Base-by-base conservation (phyloP, 2,113 vertebrate genomes). In the Aptenodytes patagonicus region DNA sequence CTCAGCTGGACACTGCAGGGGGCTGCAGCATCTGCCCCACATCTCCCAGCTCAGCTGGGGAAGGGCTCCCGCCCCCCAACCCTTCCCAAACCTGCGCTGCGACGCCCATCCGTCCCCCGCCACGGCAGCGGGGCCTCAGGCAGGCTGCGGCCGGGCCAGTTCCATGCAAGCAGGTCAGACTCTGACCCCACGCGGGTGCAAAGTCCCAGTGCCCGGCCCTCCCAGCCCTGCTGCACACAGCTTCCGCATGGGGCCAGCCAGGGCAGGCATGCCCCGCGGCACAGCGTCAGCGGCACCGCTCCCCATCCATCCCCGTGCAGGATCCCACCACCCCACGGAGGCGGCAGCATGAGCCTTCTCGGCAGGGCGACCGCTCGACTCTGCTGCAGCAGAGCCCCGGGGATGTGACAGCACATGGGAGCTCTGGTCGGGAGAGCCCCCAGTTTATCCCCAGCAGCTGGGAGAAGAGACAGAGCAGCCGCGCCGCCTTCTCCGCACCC, bases 361-460 rank as follows among this genome's bases (percentile, higher is more conserved):
- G 1, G 28, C 83, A 5, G 46, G 18, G 24, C 3, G 13, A 68
- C 13, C 20, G 11, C 73, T 13, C 7, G 4, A 4, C 24, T 11
- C 34, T 2, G 31, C 31, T 7, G 38, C 8, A 0, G 44, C 20
- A 15, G 52, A 47, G 46, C 46, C 54, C 25, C 1, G 1, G 66
- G 18, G 60, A 26, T 4, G 5, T 1, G 2, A 15, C 0, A 6
- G 60, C 60, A 26, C 65, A 2, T 0, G 12, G 21, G 15, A 51
- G 20, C 0, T 54, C 32, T 2, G 2, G 20, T 17, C 2, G 1
- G n/a, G 24, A 15, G 46, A 76, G 3, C 28, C 70, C 57, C 51
- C 19, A 10, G 2, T 3, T 40, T 61, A 42, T 4, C 44, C 52
- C 57, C 83, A 68, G 75, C 49, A 58, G 51, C 28, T 1, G 29